Evolutionary conservation across 2,113 vertebrate species (phyloP).

Genomic region (Thymallus thymallus): DNA sequence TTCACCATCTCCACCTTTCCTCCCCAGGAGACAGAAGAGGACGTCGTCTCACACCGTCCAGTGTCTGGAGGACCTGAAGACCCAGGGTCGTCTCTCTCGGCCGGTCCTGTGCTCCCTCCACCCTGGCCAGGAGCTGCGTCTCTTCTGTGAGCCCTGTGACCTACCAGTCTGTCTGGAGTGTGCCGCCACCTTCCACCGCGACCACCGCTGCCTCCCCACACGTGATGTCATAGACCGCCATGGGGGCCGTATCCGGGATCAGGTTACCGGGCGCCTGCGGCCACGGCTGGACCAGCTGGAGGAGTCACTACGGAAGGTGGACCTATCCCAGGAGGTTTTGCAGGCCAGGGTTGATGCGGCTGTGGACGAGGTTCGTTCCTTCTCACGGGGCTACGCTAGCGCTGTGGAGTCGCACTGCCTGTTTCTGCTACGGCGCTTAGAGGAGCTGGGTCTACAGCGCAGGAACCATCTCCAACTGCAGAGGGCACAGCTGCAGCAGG

Average conservation of each 20-base stretch:
- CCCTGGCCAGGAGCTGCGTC: conserved; percentile 80
- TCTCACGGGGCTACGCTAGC: conserved; percentile 76
- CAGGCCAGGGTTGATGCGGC: conserved; percentile 55
- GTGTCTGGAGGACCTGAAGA: conserved; percentile 74
- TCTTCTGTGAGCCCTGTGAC: conserved; percentile 89
- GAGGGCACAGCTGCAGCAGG: conserved; percentile 83
- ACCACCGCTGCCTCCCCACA: conserved; percentile 76
- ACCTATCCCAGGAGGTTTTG: conserved; percentile 63
- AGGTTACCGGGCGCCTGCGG: conserved; percentile 71
- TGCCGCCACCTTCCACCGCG: conserved; percentile 73
- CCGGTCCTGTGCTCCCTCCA: conserved; percentile 80
- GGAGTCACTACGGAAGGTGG: conserved; percentile 69
- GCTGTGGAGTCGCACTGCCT: conserved; percentile 81
- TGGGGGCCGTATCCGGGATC: conserved; percentile 75
- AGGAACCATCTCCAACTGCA: conserved; percentile 84
- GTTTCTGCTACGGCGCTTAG: conserved; percentile 79
- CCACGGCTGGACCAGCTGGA: conserved; percentile 74
- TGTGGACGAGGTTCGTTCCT: conserved; percentile 73
- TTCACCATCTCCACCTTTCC: neutral
- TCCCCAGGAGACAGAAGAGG: conserved; percentile 86
- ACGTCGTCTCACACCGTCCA: conserved; percentile 77
- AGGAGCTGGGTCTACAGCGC: conserved; percentile 77
- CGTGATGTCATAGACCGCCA: conserved; percentile 74
- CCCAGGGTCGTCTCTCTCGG: conserved; percentile 66
- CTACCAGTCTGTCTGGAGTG: conserved; percentile 83